phyloP scores from a whole-genome alignment of 1,140 invertebrate genomes.

The Microplitis demolitor region DNA sequence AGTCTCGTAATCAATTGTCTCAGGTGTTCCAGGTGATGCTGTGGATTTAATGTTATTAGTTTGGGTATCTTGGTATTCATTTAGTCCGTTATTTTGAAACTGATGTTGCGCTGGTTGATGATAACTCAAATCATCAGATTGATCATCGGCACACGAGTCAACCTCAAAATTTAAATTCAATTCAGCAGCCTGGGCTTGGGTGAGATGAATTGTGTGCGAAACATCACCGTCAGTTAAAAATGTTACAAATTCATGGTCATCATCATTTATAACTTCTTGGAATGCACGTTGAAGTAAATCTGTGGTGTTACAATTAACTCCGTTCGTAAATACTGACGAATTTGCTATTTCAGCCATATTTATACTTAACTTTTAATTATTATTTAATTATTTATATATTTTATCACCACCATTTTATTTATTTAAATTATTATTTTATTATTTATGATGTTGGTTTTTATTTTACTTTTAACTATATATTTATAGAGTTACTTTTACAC shows the following conservation, averaged over 20 bases:
- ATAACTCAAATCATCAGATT: slow-evolving; percentile 32
- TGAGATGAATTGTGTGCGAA: slow-evolving; percentile 43
- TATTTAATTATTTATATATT: neutral
- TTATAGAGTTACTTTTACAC: slow-evolving; percentile 10
- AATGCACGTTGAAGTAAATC: slow-evolving; percentile 51
- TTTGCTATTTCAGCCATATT: slow-evolving; percentile 45
- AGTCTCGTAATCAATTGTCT: neutral
- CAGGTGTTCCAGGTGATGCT: neutral
- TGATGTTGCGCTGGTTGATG: slow-evolving; percentile 2
- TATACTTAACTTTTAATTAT: neutral
- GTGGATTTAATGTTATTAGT: neutral
- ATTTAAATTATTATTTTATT: neutral
- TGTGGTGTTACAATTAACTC: slow-evolving; percentile 36
- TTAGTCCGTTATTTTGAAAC: slow-evolving; percentile 23
- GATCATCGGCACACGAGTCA: slow-evolving; percentile 35
- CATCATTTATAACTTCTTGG: slow-evolving; percentile 40
- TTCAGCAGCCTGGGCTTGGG: slow-evolving; percentile 42
- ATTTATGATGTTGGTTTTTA: slow-evolving; percentile 6
- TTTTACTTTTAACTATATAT: neutral
- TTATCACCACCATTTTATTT: neutral
- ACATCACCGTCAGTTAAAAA: slow-evolving; percentile 42
- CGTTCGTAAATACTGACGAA: slow-evolving; percentile 46
- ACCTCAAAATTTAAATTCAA: slow-evolving; percentile 48
- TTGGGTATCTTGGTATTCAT: neutral
- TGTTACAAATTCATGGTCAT: slow-evolving; percentile 46